A percentile compares a stretch with the other conserved stretches of the same genome.
These are phyloP conservation scores for Caradrina kadenii DNA, from an alignment of 2,888 invertebrate species.

Conservation along the genomic window DNA sequence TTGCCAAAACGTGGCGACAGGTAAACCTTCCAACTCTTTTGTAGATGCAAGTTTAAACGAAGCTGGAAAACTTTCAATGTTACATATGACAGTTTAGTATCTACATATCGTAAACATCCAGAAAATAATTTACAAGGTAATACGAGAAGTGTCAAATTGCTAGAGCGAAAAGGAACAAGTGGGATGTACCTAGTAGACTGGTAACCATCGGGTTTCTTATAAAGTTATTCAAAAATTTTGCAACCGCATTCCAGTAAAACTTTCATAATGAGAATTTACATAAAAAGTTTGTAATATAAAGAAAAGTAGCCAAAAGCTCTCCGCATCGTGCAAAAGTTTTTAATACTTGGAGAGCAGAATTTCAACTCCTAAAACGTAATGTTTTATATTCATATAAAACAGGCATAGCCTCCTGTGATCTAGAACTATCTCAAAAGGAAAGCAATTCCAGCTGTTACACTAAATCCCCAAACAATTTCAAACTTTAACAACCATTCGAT, in stretches of 20 bases:
- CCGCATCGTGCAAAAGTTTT: conserved; percentile 6
- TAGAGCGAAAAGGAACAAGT: too few relatives aligned
- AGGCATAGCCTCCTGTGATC: too few relatives aligned
- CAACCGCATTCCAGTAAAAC: conserved; percentile 3
- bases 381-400: too few relatives aligned
- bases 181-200: too few relatives aligned
- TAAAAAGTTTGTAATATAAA: conserved; percentile 1
- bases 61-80: background rate
- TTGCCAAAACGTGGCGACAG: conserved; percentile 39
- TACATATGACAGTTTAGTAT: background rate
- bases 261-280: conserved; percentile 4
- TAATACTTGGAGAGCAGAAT: conserved; percentile 9
- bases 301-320: conserved; percentile 10
- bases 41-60: conserved; percentile 11
- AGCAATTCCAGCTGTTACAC: background rate
- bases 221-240: background rate
- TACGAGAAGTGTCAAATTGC: background rate
- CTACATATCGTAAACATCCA: background rate
- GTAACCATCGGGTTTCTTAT: background rate
- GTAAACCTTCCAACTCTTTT: conserved; percentile 14
- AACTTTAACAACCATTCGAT: background rate
- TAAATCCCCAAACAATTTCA: background rate
- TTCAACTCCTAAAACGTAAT: conserved; percentile 4
- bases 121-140: background rate
- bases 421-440: conserved; percentile 2